Evolutionary conservation across 2,797 vertebrate genomes (phyloP).

Genomic region (Apogon hyalosoma): DNA sequence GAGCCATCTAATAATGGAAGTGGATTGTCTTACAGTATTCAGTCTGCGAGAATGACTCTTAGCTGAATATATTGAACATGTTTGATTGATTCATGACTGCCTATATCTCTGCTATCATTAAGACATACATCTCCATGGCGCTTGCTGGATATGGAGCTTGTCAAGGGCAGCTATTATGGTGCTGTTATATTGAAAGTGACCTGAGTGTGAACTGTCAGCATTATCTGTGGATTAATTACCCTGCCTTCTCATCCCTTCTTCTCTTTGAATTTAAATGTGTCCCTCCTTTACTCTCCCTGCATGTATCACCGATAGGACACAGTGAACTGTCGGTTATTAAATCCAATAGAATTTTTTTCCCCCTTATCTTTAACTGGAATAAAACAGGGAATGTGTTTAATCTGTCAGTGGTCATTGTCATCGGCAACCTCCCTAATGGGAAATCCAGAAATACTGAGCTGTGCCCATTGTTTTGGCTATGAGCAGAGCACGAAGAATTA

Average conservation of each 20-base stretch:
- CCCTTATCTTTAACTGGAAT: conserved; percentile 18
- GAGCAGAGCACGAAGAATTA: conserved; percentile 33
- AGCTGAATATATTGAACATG: conserved; percentile 54
- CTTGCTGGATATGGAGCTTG: conserved; percentile 52
- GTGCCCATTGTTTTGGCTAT: conserved; percentile 61
- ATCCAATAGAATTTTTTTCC: conserved; percentile 17
- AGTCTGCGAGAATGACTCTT: conserved; percentile 37
- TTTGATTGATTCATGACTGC: conserved; percentile 69
- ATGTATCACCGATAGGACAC: conserved; percentile 17
- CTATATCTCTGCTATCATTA: conserved; percentile 60
- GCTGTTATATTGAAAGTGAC: conserved; percentile 61
- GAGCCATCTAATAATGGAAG: conserved; percentile 47
- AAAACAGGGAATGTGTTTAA: conserved; percentile 53
- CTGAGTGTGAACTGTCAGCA: conserved; percentile 62
- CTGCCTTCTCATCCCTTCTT: conserved; percentile 34
- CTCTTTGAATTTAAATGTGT: conserved; percentile 41
- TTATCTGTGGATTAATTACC: conserved; percentile 71
- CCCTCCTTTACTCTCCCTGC: conserved; percentile 9
- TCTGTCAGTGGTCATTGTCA: conserved; percentile 58
- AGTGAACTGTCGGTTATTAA: conserved; percentile 9
- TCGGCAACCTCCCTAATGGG: conserved; percentile 31
- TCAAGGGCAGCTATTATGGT: conserved; percentile 64
- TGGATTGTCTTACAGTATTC: conserved; percentile 44
- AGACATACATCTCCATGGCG: conserved; percentile 45
- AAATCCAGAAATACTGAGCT: conserved; percentile 48